Evolutionary conservation across 2,113 vertebrate species (phyloP), one percentile per base, ranked within the genome.

Genomic region (Triplophysa rosa): DNA sequence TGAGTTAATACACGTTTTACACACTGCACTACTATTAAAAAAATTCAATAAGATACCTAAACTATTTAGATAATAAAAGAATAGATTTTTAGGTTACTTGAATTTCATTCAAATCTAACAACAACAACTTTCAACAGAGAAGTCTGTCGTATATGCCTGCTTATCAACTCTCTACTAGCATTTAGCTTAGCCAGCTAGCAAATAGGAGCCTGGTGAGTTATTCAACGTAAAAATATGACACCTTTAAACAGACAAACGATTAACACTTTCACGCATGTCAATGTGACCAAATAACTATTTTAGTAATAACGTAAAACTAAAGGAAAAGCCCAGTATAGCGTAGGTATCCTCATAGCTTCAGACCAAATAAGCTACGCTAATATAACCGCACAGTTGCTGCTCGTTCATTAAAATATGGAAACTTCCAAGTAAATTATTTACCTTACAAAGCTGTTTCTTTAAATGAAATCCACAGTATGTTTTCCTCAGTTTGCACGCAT

Each of bases 91-190:
- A 45, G 6, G 33, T 37, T 7, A 37, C 8, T 12, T 45, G 10
- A 45, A 45, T 45, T 2, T 11, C 8, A 45, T 45, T 11, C 2
- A 45, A 9, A 12, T 45, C 42, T 45, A 45, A 45, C 11, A 2
- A 9, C 40, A 42, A 45, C 42, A 23, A 6, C 19, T 23, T 23
- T 16, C 49, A 42, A 23, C 21, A 17, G 3, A 16, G 4, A 70
- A 1, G 33, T 40, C 16, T 45, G n/a, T 52, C 29, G 37, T 45
- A 58, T 33, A 54, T 33, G 68, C 26, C 56, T 45, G 54, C 47
- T 73, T 73, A 56, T 73, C 70, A 73, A 73, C 56, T 73, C 54
- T 59, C 49, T 58, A 33, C 21, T 73, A 73, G 72, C 72, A 75
- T 33, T 75, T 75, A 75, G 72, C 70, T 45, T 73, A 73, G 70